Conservation (phyloP, 2,797 vertebrate species). For the Melanotaenia nigrans region DNA sequence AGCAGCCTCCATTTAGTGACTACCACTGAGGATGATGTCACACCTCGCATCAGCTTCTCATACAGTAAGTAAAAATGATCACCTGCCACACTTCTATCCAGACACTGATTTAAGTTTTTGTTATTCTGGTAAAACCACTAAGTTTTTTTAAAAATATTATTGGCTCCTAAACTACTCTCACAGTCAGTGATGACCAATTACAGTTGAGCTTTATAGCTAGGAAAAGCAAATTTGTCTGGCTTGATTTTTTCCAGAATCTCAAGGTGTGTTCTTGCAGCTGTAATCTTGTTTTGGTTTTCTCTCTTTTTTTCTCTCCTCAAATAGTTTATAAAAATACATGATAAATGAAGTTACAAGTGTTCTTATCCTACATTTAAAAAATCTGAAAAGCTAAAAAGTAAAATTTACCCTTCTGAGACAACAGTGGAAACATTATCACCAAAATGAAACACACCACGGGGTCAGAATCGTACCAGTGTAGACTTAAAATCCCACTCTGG, state of each 20-base stretch:
- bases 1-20: slow-evolving; percentile 52
- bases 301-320: no score
- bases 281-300: background rate
- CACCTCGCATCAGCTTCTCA: slow-evolving; percentile 87
- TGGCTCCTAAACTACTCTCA: background rate
- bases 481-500: background rate
- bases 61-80: slow-evolving; percentile 83
- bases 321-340: background rate
- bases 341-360: background rate
- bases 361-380: background rate
- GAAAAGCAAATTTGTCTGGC: background rate
- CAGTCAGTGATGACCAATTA: background rate
- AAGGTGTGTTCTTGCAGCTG: background rate
- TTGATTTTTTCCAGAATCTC: background rate
- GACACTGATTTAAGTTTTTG: background rate
- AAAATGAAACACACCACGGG: background rate
- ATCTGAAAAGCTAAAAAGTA: background rate
- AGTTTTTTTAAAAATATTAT: background rate
- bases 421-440: background rate
- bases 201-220: background rate
- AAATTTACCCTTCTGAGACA: background rate
- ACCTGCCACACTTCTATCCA: background rate
- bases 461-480: background rate
- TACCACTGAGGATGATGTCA: slow-evolving; percentile 75
- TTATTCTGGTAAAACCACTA: background rate